Conservation (phyloP, 2,797 vertebrate genomes). For the Coregonus ussuriensis region DNA sequence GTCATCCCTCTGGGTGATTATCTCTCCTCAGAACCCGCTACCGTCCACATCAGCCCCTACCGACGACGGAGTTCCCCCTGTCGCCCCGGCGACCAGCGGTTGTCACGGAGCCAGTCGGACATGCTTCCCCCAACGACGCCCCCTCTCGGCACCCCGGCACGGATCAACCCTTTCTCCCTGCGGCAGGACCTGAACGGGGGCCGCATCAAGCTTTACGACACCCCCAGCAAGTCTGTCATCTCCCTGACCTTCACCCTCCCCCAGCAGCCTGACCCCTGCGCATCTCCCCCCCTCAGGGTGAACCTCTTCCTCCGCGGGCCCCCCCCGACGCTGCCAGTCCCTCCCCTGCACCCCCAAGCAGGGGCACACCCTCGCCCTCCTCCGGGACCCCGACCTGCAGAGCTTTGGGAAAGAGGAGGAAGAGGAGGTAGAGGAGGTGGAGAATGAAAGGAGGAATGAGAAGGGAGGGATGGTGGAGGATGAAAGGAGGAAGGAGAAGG, state of each 20-base stretch:
- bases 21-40: constrained; percentile 51
- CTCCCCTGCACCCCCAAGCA: constrained; percentile 81
- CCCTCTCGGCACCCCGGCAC: constrained; percentile 58
- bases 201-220: constrained; percentile 85
- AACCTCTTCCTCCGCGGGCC: constrained; percentile 44
- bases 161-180: constrained; percentile 85
- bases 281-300: constrained; percentile 62
- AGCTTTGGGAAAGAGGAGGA: constrained; percentile 26
- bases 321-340: constrained; percentile 76
- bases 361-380: constrained; percentile 52
- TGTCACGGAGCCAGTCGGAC: constrained; percentile 82
- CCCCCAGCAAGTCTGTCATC: constrained; percentile 79
- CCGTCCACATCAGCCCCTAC: constrained; percentile 62
- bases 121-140: constrained; percentile 66
- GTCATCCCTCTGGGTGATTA: constrained; percentile 59
- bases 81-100: constrained; percentile 63
- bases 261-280: constrained; percentile 51
- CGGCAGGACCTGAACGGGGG: constrained; percentile 84
- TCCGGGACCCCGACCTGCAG: constrained; percentile 26
- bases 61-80: constrained; percentile 66
- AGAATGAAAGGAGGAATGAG: no score
- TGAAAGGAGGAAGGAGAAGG: constrained; percentile 1
- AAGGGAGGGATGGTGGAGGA: not conserved
- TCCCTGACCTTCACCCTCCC: constrained; percentile 79
- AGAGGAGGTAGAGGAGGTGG: no score